Evolutionary conservation across 2,113 vertebrate species (phyloP).

Genomic region (Phasianus colchicus): DNA sequence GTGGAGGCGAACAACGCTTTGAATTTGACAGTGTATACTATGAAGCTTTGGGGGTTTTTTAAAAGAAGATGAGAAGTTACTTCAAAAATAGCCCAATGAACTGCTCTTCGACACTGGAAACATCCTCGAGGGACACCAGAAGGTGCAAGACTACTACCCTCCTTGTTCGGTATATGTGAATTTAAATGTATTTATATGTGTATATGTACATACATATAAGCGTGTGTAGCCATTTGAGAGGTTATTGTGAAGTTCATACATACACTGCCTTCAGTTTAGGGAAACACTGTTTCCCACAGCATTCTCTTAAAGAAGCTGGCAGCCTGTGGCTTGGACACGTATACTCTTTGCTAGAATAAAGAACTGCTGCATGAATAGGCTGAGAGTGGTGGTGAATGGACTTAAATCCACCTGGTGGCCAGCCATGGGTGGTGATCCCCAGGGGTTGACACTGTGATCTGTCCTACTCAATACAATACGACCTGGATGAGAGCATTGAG

Average conservation of each 20-base stretch:
- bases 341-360: too few species aligned
- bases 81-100: neutral
- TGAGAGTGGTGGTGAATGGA: too few species aligned
- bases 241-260: neutral
- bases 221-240: neutral
- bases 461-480: too few species aligned
- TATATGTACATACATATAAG: neutral
- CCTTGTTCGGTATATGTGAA: neutral
- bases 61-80: neutral
- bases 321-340: too few species aligned
- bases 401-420: too few species aligned
- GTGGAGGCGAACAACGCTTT: neutral
- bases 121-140: neutral
- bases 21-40: rapidly evolving
- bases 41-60: neutral
- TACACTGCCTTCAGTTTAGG: neutral
- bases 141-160: neutral
- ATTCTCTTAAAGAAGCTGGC: too few species aligned
- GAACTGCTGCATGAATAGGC: too few species aligned
- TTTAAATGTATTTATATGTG: neutral
- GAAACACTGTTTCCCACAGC: neutral
- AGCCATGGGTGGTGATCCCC: too few species aligned
- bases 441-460: too few species aligned
- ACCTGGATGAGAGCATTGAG: too few species aligned
- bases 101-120: neutral